Percentiles rank a stretch among this genome's conserved stretches.
These are phyloP conservation scores for Danio choprae DNA, from an alignment of 2,797 vertebrate species.

Conservation along the genomic window DNA sequence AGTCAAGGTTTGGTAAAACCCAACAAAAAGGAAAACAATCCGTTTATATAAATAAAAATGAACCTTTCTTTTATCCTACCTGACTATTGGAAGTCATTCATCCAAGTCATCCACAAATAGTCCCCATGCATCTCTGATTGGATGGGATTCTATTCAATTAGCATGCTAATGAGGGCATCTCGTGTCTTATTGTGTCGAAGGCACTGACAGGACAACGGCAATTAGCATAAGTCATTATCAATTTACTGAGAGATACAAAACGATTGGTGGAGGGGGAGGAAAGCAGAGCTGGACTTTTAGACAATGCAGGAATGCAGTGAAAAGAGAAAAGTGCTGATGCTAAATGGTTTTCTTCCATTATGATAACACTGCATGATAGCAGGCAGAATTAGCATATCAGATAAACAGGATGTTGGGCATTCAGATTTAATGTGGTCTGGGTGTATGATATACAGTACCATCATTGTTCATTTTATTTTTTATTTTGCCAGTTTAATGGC, in stretches of 20 bases:
- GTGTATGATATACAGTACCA: not conserved
- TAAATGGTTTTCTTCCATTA: conserved; percentile 2
- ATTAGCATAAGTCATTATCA: conserved; percentile 56
- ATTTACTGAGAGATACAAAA: conserved; percentile 37
- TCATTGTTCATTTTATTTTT: no score
- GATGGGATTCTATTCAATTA: conserved; percentile 56
- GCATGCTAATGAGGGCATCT: conserved; percentile 59
- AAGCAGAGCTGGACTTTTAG: not conserved
- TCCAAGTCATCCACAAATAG: conserved; percentile 46
- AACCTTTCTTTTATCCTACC: conserved; percentile 18
- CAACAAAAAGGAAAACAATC: not conserved
- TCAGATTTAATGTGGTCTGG: not conserved
- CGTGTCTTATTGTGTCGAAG: conserved; percentile 41
- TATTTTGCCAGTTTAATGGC: no score
- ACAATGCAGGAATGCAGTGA: conserved; percentile 8
- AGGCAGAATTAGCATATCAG: not conserved
- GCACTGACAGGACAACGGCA: conserved; percentile 42
- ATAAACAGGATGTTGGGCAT: not conserved
- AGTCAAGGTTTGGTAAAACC: conserved; percentile 2
- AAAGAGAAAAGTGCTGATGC: conserved; percentile 15
- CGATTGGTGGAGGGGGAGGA: conserved; percentile 11
- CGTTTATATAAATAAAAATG: not conserved
- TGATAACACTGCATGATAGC: not conserved
- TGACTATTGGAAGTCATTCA: conserved; percentile 48
- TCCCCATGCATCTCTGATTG: conserved; percentile 50